Percentiles rank a stretch among this genome's conserved stretches.
Conservation (phyloP, 2,797 vertebrate genomes). For the Uromys caudimaculatus region DNA sequence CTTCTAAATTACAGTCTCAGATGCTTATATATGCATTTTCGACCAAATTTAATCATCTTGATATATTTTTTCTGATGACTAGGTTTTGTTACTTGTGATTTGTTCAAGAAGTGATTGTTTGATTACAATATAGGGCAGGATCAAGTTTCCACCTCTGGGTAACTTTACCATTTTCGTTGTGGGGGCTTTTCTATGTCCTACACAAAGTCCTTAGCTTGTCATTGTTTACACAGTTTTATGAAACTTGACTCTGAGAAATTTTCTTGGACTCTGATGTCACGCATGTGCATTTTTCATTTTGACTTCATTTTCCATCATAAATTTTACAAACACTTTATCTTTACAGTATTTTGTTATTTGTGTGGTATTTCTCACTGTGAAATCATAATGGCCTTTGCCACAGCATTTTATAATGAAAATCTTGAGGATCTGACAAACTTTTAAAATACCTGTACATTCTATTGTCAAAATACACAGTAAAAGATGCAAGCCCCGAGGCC, state of each 20-base stretch:
- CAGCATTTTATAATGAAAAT: not conserved
- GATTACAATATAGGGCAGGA: not conserved
- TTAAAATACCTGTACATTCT: not conserved
- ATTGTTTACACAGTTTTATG: not conserved
- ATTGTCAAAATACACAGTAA: not conserved
- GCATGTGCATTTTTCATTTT: not conserved
- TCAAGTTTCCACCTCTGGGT: not conserved
- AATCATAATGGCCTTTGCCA: not conserved
- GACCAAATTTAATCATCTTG: not conserved
- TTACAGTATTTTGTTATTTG: constrained; percentile 18
- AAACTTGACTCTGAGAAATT: not conserved
- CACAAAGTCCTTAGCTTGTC: not conserved
- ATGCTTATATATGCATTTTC: not conserved
- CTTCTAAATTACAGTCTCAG: not conserved
- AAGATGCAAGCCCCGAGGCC: not conserved
- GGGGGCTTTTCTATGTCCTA: not conserved
- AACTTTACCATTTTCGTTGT: not conserved
- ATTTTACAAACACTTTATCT: constrained; percentile 20
- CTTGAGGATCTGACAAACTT: not conserved
- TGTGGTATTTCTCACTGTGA: not conserved
- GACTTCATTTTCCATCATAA: not conserved
- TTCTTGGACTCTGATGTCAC: not conserved
- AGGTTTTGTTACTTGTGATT: constrained; percentile 18
- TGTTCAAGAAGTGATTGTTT: not conserved
- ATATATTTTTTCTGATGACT: not conserved